Percentiles rank a stretch among this genome's conserved stretches.
Evolutionary conservation across 2,888 invertebrate species (phyloP).

Genomic region (Leptopilina drosophilae): DNA sequence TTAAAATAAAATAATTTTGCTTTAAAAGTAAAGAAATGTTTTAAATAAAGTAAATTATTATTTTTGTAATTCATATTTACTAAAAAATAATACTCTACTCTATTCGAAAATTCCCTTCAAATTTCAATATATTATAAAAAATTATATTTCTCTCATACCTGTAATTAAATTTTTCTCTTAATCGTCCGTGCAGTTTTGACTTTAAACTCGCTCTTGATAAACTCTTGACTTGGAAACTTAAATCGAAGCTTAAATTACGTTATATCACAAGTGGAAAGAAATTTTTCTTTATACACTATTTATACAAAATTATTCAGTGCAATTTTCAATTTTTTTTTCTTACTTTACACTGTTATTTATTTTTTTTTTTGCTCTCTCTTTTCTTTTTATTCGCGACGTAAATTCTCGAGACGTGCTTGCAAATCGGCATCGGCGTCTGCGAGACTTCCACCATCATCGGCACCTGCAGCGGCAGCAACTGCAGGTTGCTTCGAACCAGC

Average conservation of each 20-base stretch:
- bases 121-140: no score
- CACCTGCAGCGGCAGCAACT: constrained; percentile 79
- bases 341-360: no score
- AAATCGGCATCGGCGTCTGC: constrained; percentile 97
- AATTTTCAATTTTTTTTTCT: no score
- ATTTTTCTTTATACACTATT: constrained; percentile 54
- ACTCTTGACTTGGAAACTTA: constrained; percentile 5
- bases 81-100: background rate
- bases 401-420: constrained; percentile 96
- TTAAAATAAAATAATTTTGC: no score
- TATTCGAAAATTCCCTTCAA: background rate
- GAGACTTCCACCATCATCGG: constrained; percentile 77
- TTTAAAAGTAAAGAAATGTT: no score
- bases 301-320: constrained; percentile 53
- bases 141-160: background rate
- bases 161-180: background rate
- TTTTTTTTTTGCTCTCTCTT: no score
- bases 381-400: constrained; percentile 86
- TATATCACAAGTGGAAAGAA: constrained; percentile 52
- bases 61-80: no score
- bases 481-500: constrained; percentile 82
- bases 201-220: background rate
- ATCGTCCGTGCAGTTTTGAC: background rate
- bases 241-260: constrained; percentile 35
- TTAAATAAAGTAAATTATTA: no score